Conservation (phyloP, 2,113 vertebrate species). For the Triplophysa dalaica region DNA sequence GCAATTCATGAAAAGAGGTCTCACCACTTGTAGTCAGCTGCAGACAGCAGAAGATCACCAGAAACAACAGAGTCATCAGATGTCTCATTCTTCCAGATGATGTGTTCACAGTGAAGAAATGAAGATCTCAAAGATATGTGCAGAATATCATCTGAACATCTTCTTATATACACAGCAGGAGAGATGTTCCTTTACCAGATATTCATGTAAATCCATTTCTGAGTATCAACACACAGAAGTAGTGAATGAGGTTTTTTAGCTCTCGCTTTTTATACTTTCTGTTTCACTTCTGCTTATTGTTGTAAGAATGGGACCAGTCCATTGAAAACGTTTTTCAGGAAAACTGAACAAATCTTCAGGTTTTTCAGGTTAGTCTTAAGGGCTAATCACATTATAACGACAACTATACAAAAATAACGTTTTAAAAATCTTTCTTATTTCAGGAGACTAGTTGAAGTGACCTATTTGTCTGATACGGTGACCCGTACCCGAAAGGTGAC, state of each 20-base stretch:
- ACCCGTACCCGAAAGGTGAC: no score
- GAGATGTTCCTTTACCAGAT: no score
- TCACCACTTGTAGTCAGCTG: slow-evolving; percentile 15
- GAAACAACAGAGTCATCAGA: slow-evolving; percentile 20
- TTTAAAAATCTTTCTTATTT: no score
- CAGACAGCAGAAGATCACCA: slow-evolving; percentile 31
- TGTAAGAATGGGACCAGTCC: no score
- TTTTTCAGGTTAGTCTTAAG: no score
- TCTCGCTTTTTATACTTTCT: not conserved
- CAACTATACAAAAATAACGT: no score
- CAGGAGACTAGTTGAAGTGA: no score
- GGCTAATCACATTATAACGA: no score
- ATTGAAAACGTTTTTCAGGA: no score
- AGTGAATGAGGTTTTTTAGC: not conserved
- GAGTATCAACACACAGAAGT: not conserved
- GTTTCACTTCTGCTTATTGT: not conserved
- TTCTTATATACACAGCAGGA: slow-evolving; percentile 19
- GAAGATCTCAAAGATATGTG: slow-evolving; percentile 6
- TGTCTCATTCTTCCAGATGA: slow-evolving; percentile 24
- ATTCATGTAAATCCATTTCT: not conserved
- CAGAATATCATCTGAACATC: not conserved
- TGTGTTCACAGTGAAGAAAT: not conserved
- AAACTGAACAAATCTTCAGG: no score
- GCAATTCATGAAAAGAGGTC: not conserved
- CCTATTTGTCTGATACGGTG: no score